Percentiles rank a stretch among this genome's conserved stretches.
Evolutionary conservation across 2,797 vertebrate species (phyloP).

Genomic region (Schizothorax lantsangensis): DNA sequence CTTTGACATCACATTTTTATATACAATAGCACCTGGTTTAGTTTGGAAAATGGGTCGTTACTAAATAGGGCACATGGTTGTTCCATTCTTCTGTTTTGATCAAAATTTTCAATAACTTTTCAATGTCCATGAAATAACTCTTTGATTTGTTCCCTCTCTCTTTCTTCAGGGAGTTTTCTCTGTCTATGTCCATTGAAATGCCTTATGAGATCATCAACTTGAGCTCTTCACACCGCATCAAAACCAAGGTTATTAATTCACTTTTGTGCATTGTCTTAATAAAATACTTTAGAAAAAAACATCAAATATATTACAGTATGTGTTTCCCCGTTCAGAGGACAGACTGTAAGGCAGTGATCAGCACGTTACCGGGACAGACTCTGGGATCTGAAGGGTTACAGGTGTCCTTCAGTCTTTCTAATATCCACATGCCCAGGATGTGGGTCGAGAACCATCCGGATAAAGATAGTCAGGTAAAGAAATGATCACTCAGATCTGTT

Average conservation of each 20-base stretch:
- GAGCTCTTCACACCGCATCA: conserved; percentile 77
- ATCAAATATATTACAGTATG: background rate
- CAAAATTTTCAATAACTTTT: no score
- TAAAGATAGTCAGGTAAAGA: conserved; percentile 83
- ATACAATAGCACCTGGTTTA: no score
- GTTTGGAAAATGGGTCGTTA: no score
- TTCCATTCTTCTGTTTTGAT: no score
- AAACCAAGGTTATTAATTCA: conserved; percentile 78
- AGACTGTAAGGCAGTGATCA: conserved; percentile 84
- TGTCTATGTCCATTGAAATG: conserved; percentile 85
- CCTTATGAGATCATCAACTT: conserved; percentile 78
- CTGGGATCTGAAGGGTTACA: conserved; percentile 80
- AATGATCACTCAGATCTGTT: background rate
- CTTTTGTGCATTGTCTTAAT: no score
- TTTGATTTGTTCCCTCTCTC: conserved; percentile 31
- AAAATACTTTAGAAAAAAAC: no score
- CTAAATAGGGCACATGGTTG: no score
- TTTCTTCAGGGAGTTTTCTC: conserved; percentile 76
- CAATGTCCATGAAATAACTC: no score
- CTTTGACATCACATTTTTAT: no score
- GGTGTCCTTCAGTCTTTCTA: conserved; percentile 75
- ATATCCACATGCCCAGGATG: conserved; percentile 85
- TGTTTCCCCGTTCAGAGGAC: conserved; percentile 73
- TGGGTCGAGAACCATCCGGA: conserved; percentile 89
- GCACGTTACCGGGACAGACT: conserved; percentile 75